Evolutionary conservation across 2,113 vertebrate species (phyloP), one percentile per base, ranked within the genome.

Genomic region (Canis aureus): DNA sequence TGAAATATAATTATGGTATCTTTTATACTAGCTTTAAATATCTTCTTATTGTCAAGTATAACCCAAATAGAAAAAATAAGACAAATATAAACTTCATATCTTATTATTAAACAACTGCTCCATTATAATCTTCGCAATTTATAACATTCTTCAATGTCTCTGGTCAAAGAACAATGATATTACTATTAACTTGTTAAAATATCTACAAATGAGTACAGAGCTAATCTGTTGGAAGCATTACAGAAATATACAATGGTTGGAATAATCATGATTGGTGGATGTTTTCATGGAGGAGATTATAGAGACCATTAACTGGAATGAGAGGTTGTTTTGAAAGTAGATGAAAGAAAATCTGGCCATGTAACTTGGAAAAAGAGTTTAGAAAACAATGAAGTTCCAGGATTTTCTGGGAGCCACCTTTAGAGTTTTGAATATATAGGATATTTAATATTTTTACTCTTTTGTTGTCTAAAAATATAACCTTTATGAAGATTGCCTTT

Each of bases 251-350:
- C 5, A 20, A 1, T 25, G 15, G 13, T 62, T 12, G 16, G 15
- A n/a, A 2, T 59, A 20, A 3, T 5, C 8, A 2, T 0, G 0
- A 23, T 4, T 55, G 13, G 25, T 23, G 9, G 5, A 3, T 38
- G 20, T 19, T 16, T n/a, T 11, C 9, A 53, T n/a, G 1, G 3
- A 8, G 17, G 27, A 35, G 3, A 17, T 55, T 32, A 71, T 6
- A 5, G 3, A 73, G 11, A 76, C 11, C 27, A 17, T 32, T 80
- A 43, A 35, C 15, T 62, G 16, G 15, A 8, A 2, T 76, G 43
- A 74, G 5, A 64, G 2, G 10, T 5, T 20, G 16, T 9, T 66
- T 86, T 60, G 8, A 67, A 6, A 27, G 2, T 22, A 35, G 43
- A 53, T 32, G 7, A 74, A 76, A 83, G 27, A 84, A 82, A 43